Evolutionary conservation across 1,140 invertebrate species (phyloP).

Genomic region (Leptopilina clavipes): DNA sequence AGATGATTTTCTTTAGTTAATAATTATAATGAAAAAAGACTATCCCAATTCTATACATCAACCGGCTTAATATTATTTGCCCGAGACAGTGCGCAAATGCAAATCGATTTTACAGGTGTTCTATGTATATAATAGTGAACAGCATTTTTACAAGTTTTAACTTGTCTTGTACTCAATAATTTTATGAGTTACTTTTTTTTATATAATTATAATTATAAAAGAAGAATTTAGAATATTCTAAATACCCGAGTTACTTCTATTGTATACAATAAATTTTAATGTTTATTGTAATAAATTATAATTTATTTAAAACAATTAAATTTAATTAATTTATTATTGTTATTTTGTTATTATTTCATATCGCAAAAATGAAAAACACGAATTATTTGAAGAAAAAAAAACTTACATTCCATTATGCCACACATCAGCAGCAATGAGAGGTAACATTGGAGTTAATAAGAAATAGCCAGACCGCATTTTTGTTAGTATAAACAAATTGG

Average conservation of each 20-base stretch:
- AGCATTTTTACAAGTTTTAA: constrained; percentile 12
- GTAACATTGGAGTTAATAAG: constrained; percentile 64
- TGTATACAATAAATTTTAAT: background rate
- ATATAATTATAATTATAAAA: background rate
- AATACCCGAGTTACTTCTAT: background rate
- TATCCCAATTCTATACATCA: background rate
- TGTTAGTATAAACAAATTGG: constrained; percentile 61
- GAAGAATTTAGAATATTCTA: no score
- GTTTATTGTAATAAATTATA: background rate
- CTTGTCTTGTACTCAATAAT: constrained; percentile 20
- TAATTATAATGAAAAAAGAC: background rate
- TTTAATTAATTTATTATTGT: no score
- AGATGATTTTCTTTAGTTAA: background rate
- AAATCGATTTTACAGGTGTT: constrained; percentile 21
- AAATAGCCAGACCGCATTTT: constrained; percentile 64
- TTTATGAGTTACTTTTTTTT: background rate
- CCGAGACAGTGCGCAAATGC: constrained; percentile 24
- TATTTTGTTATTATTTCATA: no score
- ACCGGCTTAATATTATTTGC: constrained; percentile 31
- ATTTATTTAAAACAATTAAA: no score
- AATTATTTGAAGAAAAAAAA: constrained; percentile 39
- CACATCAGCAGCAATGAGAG: constrained; percentile 66
- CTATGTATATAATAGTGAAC: constrained; percentile 20
- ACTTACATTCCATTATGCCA: constrained; percentile 73
- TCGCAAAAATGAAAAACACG: background rate